phyloP scores from a whole-genome alignment of 1,140 invertebrate genomes.

The Drosophila ohnishii region DNA sequence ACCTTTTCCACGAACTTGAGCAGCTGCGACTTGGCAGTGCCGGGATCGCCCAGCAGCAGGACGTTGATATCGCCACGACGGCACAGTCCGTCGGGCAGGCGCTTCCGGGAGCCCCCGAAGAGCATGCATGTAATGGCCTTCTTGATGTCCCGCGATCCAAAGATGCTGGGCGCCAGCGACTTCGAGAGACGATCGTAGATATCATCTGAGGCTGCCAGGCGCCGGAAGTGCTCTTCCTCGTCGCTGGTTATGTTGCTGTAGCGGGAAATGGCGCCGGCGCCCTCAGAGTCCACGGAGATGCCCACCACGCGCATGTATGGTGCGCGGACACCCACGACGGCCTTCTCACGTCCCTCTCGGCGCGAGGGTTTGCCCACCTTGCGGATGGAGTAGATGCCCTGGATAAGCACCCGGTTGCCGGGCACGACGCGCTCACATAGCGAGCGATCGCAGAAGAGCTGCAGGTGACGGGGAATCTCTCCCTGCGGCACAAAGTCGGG shows the following conservation, averaged over 20 bases:
- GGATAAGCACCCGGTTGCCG: conserved; percentile 96
- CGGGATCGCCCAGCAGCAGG: conserved; percentile 97
- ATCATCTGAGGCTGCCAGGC: conserved; percentile 92
- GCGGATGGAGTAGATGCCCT: conserved; percentile 99
- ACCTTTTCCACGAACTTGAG: conserved; percentile 99
- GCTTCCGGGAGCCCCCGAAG: conserved; percentile 96
- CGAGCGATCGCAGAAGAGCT: conserved; percentile 97
- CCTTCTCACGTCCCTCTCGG: conserved; percentile 90
- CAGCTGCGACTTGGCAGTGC: conserved; percentile 99
- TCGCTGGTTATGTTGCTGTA: conserved; percentile 87
- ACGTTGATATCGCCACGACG: conserved; percentile 99
- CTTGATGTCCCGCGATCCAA: conserved; percentile 97
- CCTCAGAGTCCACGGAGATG: conserved; percentile 93
- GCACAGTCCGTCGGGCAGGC: conserved; percentile 96
- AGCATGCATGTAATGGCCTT: conserved; percentile 98
- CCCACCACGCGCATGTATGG: conserved; percentile 98
- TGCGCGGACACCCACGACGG: conserved; percentile 94
- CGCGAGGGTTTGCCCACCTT: conserved; percentile 88
- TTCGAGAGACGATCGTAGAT: conserved; percentile 95
- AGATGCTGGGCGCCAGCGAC: conserved; percentile 99
- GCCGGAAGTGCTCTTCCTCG: conserved; percentile 96
- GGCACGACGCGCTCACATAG: conserved; percentile 98
- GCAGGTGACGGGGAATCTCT: conserved; percentile 98
- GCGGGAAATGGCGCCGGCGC: conserved; percentile 87
- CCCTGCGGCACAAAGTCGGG: conserved; percentile 98